Evolutionary conservation across 2,797 vertebrate genomes (phyloP), one percentile per base, ranked within the genome.

Genomic region (Coracias cyanogaster): DNA sequence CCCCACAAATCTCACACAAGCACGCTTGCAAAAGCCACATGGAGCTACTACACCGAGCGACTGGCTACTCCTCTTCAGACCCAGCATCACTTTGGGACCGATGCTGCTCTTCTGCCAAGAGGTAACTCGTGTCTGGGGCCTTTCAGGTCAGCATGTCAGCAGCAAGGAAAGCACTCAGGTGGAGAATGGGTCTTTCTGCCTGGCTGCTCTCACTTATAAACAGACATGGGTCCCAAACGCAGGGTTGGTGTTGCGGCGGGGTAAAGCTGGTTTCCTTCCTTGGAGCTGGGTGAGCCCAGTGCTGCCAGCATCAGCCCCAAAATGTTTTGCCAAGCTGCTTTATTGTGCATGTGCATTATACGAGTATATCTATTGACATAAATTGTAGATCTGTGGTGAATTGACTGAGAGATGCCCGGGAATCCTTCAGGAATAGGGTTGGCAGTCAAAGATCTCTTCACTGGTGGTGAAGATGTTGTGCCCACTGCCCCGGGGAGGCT

Each of bases 11-110:
- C 8, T n/a, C 24, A 37, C 43, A 9, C 14, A 7, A 48, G 10
- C 35, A 18, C 1, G 0, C 66, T 73, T 73, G 51, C 37, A 25
- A 73, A 86, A 49, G 57, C 19, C 2, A 0, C 29, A 2, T 1
- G 33, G 64, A 82, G 17, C 65, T 65, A 3, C 16, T 4, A 5
- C 41, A 8, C 8, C 0, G 1, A 26, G 24, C 0, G 0, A 4
- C 3, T 1, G 6, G 21, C 26, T 33, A 2, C 52, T 55, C 12
- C 28, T 57, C 33, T 49, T 18, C 28, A 7, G 14, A 14, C 0
- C 31, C 49, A 31, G 49, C 71, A 25, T 31, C 8, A 33, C 78
- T 25, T 41, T 4, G 33, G 83, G 21, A 90, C 43, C 4, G 1
- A 18, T 1, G 55, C 43, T 85, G 87, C 78, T 76, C 70, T 73